A percentile compares a stretch with the other conserved stretches of the same genome.
Evolutionary conservation across 1,140 invertebrate genomes (phyloP).

Genomic region (Papilio dardanus): DNA sequence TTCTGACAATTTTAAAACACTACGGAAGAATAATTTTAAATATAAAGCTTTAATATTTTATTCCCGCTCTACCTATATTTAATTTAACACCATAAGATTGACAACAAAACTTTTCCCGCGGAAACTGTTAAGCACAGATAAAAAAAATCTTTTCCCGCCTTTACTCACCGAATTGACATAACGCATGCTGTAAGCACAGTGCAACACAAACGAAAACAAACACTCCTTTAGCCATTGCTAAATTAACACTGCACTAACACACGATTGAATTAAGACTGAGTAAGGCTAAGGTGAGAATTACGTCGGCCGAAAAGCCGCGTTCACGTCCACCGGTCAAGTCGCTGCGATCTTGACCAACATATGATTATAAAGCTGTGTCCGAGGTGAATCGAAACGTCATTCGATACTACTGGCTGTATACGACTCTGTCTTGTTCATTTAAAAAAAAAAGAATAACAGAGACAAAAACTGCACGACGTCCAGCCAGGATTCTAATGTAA

Average conservation of each 20-base stretch:
- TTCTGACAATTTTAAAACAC: not conserved
- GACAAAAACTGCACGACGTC: not conserved
- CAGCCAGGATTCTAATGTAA: not conserved
- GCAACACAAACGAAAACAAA: slow-evolving; percentile 49
- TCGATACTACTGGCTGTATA: slow-evolving; percentile 27
- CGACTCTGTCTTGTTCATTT: not conserved
- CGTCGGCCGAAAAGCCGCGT: slow-evolving; percentile 36
- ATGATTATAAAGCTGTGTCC: slow-evolving; percentile 43
- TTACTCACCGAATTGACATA: slow-evolving; percentile 64
- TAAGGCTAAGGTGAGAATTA: not conserved
- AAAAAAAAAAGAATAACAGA: not conserved
- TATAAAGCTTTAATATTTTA: too few species aligned
- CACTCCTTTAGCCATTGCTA: slow-evolving; percentile 46
- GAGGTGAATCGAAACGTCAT: slow-evolving; percentile 44
- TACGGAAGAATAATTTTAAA: not conserved
- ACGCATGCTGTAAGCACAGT: slow-evolving; percentile 54
- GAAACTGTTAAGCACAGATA: slow-evolving; percentile 1
- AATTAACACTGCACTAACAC: not conserved
- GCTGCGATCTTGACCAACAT: slow-evolving; percentile 49
- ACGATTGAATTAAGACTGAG: not conserved
- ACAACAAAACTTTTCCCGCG: not conserved
- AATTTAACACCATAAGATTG: not conserved
- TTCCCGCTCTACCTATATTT: too few species aligned
- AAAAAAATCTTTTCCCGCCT: not conserved
- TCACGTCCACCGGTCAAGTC: slow-evolving; percentile 35